These are phyloP conservation scores for Zoanthus solanderi DNA, from an alignment of 92 coral and sea anemone genomes.

Conservation along the genomic window DNA sequence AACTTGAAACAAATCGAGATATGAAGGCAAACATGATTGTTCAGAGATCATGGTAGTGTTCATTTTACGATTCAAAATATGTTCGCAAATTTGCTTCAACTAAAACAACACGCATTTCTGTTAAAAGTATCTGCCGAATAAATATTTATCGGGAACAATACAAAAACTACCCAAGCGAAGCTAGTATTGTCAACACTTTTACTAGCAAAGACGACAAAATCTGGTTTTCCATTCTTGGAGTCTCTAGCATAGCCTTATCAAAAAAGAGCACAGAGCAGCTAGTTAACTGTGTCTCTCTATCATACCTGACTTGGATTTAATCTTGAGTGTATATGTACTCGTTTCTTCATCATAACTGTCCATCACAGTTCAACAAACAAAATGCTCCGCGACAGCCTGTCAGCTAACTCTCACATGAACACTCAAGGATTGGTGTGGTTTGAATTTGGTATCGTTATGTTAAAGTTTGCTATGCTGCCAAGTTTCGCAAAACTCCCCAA, in stretches of 20 bases:
- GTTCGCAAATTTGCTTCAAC: conserved; percentile 3
- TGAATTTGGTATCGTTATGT: neutral
- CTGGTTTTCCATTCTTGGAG: conserved; percentile 25
- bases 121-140: neutral
- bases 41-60: neutral
- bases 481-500: neutral
- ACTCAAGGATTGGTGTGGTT: neutral
- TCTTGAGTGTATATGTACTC: conserved; percentile 43
- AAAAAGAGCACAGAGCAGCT: neutral
- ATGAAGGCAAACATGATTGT: neutral
- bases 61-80: neutral
- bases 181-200: conserved; percentile 7
- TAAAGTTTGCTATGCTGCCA: neutral
- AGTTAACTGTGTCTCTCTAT: neutral
- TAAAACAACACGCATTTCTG: neutral
- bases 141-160: conserved; percentile 16
- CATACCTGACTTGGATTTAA: conserved; percentile 51
- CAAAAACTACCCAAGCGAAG: conserved; percentile 39
- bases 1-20: neutral
- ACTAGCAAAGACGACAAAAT: conserved; percentile 1
- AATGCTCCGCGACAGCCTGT: conserved; percentile 11
- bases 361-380: conserved; percentile 43
- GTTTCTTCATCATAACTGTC: conserved; percentile 36
- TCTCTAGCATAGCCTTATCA: neutral
- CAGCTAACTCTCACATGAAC: neutral